These are phyloP conservation scores for Phoxinus dragarum DNA, from an alignment of 2,797 vertebrate genomes.

Conservation along the genomic window DNA sequence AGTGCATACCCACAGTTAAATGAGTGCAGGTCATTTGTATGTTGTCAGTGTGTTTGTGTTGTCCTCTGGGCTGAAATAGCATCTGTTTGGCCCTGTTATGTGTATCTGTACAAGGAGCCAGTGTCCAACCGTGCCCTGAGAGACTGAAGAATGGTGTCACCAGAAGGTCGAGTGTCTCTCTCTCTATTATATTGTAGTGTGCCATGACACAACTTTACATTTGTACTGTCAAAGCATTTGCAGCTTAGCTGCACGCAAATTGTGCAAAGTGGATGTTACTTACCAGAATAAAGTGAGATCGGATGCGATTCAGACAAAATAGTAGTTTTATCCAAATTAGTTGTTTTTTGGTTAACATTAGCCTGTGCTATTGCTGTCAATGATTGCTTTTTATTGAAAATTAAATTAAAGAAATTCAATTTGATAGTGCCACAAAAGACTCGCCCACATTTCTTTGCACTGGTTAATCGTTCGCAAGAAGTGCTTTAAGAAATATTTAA, in stretches of 20 bases:
- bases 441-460: not conserved
- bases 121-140: slow-evolving; percentile 66
- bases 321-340: not conserved
- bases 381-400: not conserved
- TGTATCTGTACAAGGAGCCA: slow-evolving; percentile 70
- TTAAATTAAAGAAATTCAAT: not conserved
- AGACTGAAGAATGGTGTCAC: slow-evolving; percentile 75
- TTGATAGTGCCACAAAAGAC: not conserved
- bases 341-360: not conserved
- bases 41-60: slow-evolving; percentile 53
- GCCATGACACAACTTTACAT: not conserved
- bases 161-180: slow-evolving; percentile 76
- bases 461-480: not conserved
- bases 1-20: slow-evolving; percentile 11
- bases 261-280: not conserved
- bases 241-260: not conserved
- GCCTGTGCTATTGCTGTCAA: not conserved
- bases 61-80: slow-evolving; percentile 57
- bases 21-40: slow-evolving; percentile 24
- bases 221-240: not conserved
- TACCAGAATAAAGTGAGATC: not conserved
- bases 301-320: not conserved
- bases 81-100: slow-evolving; percentile 55
- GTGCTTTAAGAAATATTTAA: not conserved
- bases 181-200: slow-evolving; percentile 3